These are phyloP conservation scores for Carcinoscorpius rotundicauda DNA, from an alignment of 1,140 invertebrate genomes.

Conservation along the genomic window DNA sequence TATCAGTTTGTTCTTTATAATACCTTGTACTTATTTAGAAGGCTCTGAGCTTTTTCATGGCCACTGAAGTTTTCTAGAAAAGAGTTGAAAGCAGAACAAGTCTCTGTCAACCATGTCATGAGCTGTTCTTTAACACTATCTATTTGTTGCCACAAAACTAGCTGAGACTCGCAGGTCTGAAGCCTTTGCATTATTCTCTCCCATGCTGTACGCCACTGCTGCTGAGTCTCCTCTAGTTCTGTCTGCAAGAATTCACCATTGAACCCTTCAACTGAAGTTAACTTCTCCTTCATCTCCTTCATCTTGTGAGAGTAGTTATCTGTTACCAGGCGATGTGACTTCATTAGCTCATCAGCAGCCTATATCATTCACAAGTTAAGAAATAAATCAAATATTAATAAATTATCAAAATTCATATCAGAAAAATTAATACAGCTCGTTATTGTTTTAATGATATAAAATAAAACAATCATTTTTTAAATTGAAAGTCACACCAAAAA, in stretches of 20 bases:
- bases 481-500: not conserved
- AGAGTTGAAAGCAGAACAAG: conserved; percentile 55
- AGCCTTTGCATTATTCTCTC: conserved; percentile 52
- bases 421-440: too few relatives aligned
- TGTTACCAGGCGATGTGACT: conserved; percentile 10
- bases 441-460: not conserved
- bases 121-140: conserved; percentile 71
- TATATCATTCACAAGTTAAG: conserved; percentile 1
- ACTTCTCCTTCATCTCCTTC: conserved; percentile 52
- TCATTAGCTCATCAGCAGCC: conserved; percentile 13
- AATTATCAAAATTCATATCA: too few relatives aligned
- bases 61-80: conserved; percentile 61
- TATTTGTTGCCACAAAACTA: conserved; percentile 82
- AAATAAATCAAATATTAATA: not conserved
- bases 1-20: too few relatives aligned
- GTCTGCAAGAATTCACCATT: conserved; percentile 38
- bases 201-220: conserved; percentile 59
- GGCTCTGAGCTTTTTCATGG: conserved; percentile 59
- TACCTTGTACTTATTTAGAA: conserved; percentile 61
- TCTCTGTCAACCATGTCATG: conserved; percentile 67
- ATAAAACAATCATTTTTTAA: not conserved
- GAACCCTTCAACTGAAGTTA: conserved; percentile 59
- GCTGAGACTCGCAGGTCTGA: conserved; percentile 70
- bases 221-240: conserved; percentile 33
- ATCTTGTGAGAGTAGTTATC: conserved; percentile 36